Evolutionary conservation across 2,113 vertebrate genomes (phyloP).

Genomic region (Pedionomus torquatus): DNA sequence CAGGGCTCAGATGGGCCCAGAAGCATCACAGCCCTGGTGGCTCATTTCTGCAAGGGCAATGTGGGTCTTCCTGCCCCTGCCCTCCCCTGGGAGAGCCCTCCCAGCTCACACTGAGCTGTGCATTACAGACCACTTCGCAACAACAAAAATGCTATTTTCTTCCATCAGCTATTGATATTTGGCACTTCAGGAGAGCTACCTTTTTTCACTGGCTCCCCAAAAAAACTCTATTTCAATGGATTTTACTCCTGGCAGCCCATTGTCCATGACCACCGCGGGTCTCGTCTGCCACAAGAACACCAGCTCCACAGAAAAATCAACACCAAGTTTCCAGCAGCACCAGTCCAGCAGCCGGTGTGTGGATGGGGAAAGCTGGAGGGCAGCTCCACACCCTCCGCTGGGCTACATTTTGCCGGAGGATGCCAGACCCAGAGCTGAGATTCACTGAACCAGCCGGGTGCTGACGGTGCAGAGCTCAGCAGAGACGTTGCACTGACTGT

Average conservation of each 20-base stretch:
- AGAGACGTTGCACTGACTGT: background rate
- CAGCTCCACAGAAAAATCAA: background rate
- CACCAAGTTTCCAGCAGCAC: background rate
- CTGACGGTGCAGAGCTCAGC: background rate
- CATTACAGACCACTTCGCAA: background rate
- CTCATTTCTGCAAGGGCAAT: background rate
- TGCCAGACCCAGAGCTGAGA: rapidly evolving
- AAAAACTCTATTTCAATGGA: background rate
- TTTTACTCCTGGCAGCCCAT: background rate
- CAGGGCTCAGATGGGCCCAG: background rate
- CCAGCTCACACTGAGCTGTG: background rate
- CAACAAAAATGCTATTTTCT: background rate
- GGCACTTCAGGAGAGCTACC: background rate
- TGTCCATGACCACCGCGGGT: rapidly evolving
- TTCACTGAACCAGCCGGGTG: background rate
- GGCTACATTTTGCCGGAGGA: background rate
- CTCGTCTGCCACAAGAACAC: rapidly evolving
- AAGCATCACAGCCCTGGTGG: background rate
- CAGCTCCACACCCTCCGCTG: background rate
- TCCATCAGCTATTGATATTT: no score
- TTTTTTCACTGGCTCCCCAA: background rate
- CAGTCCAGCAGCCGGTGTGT: rapidly evolving
- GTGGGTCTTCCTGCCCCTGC: background rate
- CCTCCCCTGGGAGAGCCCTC: background rate
- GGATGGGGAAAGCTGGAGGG: background rate